These are phyloP conservation scores for Dermatemys mawii DNA, from an alignment of 2,113 vertebrate genomes.

Conservation along the genomic window DNA sequence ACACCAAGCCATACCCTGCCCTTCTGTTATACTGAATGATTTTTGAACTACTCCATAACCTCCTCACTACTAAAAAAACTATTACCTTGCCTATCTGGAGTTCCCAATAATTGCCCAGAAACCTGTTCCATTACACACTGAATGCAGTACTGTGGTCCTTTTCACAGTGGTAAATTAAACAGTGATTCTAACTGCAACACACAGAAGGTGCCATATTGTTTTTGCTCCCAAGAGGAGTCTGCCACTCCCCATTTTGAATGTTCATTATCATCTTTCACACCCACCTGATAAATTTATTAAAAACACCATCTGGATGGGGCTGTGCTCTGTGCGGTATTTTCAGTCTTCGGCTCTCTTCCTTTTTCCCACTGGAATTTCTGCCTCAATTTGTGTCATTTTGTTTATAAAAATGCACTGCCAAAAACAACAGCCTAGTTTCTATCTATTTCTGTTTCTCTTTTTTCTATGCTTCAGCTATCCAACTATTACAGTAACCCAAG, in stretches of 20 bases:
- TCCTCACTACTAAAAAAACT: not conserved
- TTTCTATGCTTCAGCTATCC: not conserved
- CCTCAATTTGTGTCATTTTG: conserved; percentile 72
- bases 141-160: conserved; percentile 10
- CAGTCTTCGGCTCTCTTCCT: conserved; percentile 46
- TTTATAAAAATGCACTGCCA: conserved; percentile 69
- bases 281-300: conserved; percentile 77
- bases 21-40: not conserved
- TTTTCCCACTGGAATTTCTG: conserved; percentile 69
- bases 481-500: conserved; percentile 46
- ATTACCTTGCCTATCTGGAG: not conserved
- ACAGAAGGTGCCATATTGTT: conserved; percentile 47
- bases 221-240: conserved; percentile 25
- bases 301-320: conserved; percentile 80
- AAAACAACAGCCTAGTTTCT: conserved; percentile 35
- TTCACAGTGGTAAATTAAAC: conserved; percentile 32
- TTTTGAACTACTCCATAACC: not conserved
- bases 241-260: conserved; percentile 66
- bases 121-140: not conserved
- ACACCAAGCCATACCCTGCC: not conserved
- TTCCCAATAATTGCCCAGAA: conserved; percentile 26
- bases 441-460: not conserved
- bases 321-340: conserved; percentile 54
- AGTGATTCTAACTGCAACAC: conserved; percentile 19
- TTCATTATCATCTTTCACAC: conserved; percentile 75